Evolutionary conservation across 2,797 vertebrate genomes (phyloP).

Genomic region (Ptychobarbus kaznakovi): DNA sequence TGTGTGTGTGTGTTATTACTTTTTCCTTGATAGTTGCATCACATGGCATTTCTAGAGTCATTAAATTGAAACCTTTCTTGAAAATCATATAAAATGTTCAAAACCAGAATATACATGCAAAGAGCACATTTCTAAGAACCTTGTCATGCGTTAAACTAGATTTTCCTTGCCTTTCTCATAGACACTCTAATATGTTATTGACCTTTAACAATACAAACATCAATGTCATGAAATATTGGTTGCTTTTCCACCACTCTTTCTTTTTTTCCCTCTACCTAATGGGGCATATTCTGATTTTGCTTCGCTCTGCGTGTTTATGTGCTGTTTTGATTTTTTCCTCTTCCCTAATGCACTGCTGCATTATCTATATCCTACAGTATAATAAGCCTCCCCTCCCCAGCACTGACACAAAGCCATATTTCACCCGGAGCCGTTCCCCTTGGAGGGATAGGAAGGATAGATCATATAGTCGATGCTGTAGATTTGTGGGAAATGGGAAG

Average conservation of each 20-base stretch:
- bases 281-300: constrained; percentile 42
- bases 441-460: constrained; percentile 42
- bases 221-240: constrained; percentile 14
- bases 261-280: constrained; percentile 11
- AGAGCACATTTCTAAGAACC: neutral
- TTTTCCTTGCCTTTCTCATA: neutral
- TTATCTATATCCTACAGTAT: constrained; percentile 48
- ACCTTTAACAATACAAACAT: constrained; percentile 5
- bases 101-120: neutral
- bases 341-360: constrained; percentile 40
- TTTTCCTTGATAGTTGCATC: neutral
- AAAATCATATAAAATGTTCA: neutral
- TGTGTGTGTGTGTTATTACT: neutral
- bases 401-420: constrained; percentile 38
- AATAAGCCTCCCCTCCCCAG: constrained; percentile 35
- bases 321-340: constrained; percentile 29
- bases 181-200: neutral
- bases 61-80: neutral
- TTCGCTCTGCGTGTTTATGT: constrained; percentile 30
- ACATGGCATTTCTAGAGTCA: neutral
- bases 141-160: neutral
- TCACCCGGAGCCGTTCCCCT: constrained; percentile 41
- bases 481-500: constrained; percentile 48
- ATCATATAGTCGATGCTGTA: constrained; percentile 29
- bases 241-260: constrained; percentile 18